Conservation (phyloP, 2,888 invertebrate genomes). For the Exocentrus adspersus region DNA sequence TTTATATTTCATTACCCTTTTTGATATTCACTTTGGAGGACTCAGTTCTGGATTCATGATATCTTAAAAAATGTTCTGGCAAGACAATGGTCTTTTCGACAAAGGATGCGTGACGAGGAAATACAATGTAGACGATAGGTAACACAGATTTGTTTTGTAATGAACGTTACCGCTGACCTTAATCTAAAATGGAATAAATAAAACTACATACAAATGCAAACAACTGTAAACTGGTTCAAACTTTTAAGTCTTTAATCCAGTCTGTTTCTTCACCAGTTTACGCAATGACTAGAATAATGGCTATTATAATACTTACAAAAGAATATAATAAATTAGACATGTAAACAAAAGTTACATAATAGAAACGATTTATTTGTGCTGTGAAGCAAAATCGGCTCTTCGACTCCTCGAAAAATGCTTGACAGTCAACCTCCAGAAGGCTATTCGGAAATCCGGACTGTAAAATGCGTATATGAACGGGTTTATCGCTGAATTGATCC, state of each 20-base stretch:
- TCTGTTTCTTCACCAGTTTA: constrained; percentile 31
- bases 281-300: constrained; percentile 31
- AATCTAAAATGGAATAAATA: not conserved
- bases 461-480: constrained; percentile 92
- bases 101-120: too few species aligned
- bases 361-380: constrained; percentile 54
- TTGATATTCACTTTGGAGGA: too few species aligned
- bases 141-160: too few species aligned
- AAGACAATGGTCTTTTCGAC: too few species aligned
- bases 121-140: too few species aligned
- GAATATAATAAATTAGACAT: constrained; percentile 25
- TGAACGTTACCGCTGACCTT: not conserved
- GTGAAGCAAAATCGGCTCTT: constrained; percentile 57
- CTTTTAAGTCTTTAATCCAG: constrained; percentile 30
- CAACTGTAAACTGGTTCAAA: constrained; percentile 21
- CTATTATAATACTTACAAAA: constrained; percentile 17
- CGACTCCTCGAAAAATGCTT: constrained; percentile 70
- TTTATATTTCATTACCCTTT: too few species aligned
- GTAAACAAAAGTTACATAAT: constrained; percentile 5
- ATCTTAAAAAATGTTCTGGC: too few species aligned
- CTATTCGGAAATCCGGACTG: constrained; percentile 86
- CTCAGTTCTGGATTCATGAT: too few species aligned
- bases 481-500: constrained; percentile 91
- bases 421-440: constrained; percentile 86
- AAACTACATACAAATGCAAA: constrained; percentile 9